These are phyloP conservation scores for Agelastica alni DNA, from an alignment of 2,888 invertebrate species.

Conservation along the genomic window DNA sequence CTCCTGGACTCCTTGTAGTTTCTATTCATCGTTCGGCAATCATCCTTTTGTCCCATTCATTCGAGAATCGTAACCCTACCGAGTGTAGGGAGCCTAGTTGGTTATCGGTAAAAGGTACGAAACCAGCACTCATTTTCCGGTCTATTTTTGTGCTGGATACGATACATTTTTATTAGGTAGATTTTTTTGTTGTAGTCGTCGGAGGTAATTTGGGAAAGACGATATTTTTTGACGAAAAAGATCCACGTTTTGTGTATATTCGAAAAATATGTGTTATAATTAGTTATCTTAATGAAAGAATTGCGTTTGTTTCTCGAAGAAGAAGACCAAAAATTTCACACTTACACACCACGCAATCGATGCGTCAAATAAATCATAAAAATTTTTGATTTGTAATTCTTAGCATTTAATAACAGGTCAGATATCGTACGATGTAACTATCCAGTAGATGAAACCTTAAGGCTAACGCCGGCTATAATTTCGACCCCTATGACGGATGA, in stretches of 20 bases:
- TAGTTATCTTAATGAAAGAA: too few species aligned
- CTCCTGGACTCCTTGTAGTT: slow-evolving; percentile 48
- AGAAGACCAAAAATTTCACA: not conserved
- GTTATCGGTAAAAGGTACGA: slow-evolving; percentile 30
- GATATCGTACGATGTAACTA: slow-evolving; percentile 39
- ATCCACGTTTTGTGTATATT: too few species aligned
- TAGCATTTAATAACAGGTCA: slow-evolving; percentile 27
- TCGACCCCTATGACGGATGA: slow-evolving; percentile 35
- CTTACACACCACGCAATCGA: not conserved
- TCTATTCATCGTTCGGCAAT: slow-evolving; percentile 41
- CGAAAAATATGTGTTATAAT: too few species aligned
- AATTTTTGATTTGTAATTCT: slow-evolving; percentile 3
- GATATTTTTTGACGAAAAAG: slow-evolving; percentile 2
- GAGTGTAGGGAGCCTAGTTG: slow-evolving; percentile 18
- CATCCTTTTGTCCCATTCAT: slow-evolving; percentile 33
- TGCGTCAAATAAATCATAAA: not conserved
- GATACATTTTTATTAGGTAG: slow-evolving; percentile 30
- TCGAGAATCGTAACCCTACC: slow-evolving; percentile 39
- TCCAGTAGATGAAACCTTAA: slow-evolving; percentile 43
- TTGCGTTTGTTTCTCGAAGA: too few species aligned
- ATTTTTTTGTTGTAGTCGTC: slow-evolving; percentile 6
- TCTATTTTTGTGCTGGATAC: slow-evolving; percentile 30
- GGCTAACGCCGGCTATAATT: slow-evolving; percentile 45
- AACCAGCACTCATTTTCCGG: slow-evolving; percentile 43
- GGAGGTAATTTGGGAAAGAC: slow-evolving; percentile 6